Evolutionary conservation across 2,797 vertebrate genomes (phyloP).

Genomic region (Rallus crepitans): DNA sequence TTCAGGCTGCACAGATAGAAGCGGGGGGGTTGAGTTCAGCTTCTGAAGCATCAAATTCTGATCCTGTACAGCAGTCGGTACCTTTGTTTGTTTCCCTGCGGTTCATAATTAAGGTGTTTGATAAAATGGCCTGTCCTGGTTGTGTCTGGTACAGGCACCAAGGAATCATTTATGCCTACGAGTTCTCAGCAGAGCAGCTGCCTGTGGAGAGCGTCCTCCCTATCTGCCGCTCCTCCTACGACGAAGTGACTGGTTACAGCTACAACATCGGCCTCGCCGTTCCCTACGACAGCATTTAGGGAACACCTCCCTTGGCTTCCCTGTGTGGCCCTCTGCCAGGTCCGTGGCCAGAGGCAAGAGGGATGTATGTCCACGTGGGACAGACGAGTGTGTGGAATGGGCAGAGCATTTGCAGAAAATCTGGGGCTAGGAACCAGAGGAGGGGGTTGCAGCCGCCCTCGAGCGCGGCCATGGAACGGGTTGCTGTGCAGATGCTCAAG

Average conservation of each 20-base stretch:
- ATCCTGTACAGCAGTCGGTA: accelerated
- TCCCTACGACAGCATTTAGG: constrained; percentile 84
- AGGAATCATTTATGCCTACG: constrained; percentile 90
- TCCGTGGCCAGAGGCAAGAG: not conserved
- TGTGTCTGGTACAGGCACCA: constrained; percentile 81
- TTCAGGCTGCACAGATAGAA: not conserved
- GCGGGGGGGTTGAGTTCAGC: not conserved
- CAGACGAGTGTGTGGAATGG: accelerated
- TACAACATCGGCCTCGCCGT: constrained; percentile 90
- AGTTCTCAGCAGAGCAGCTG: constrained; percentile 87
- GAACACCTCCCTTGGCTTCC: not conserved
- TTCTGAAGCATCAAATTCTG: accelerated
- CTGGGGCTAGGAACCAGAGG: not conserved
- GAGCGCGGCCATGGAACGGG: accelerated
- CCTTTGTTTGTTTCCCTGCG: not conserved
- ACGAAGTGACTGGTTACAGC: constrained; percentile 82
- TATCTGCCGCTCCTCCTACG: constrained; percentile 90
- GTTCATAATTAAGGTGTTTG: not conserved
- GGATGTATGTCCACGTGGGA: not conserved
- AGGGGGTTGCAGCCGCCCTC: not conserved
- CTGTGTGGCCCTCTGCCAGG: not conserved
- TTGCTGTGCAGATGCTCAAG: accelerated
- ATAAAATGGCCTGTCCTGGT: accelerated
- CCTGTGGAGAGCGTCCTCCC: constrained; percentile 87
- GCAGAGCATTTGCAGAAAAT: not conserved